Conservation (phyloP, 2,888 invertebrate genomes). For the Drosophila neutralis region DNA sequence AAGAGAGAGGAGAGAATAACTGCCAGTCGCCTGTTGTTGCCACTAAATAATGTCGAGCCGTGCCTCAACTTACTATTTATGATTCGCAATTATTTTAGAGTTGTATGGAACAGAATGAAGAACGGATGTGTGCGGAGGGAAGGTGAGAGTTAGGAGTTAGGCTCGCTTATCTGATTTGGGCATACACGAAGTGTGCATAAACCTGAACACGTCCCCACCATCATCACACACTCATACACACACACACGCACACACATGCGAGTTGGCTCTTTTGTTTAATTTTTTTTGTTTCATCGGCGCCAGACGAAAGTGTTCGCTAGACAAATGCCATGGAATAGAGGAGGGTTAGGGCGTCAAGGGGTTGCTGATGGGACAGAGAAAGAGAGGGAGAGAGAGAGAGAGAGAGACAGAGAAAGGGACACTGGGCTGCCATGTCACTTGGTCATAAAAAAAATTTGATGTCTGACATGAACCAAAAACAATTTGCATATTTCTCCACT, state of each 20-base stretch:
- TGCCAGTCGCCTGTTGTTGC: conserved; percentile 48
- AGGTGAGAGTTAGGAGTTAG: conserved; percentile 17
- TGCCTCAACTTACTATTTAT: conserved; percentile 66
- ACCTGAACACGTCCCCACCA: conserved; percentile 47
- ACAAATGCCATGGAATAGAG: conserved; percentile 55
- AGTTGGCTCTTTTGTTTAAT: conserved; percentile 24
- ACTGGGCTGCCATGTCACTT: conserved; percentile 81
- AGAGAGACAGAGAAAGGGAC: conserved; percentile 17
- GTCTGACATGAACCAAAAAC: conserved; percentile 84
- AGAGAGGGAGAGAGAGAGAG: conserved; percentile 13
- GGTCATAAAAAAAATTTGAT: conserved; percentile 82
- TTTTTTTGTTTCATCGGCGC: conserved; percentile 52
- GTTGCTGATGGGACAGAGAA: conserved; percentile 18
- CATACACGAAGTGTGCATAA: conserved; percentile 68
- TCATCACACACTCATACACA: conserved; percentile 27
- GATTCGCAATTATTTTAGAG: conserved; percentile 70
- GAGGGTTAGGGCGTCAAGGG: conserved; percentile 1
- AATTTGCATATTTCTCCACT: conserved; percentile 83
- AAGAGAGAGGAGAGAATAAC: conserved; percentile 9
- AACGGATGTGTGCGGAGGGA: not conserved
- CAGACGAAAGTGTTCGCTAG: conserved; percentile 73
- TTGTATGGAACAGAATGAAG: not conserved
- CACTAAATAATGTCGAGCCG: conserved; percentile 71
- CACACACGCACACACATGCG: not conserved
- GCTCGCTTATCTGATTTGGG: conserved; percentile 67